Base-by-base conservation (phyloP, 64 coral and sea anemone species). In the Dendrophyllia cribrosa region DNA sequence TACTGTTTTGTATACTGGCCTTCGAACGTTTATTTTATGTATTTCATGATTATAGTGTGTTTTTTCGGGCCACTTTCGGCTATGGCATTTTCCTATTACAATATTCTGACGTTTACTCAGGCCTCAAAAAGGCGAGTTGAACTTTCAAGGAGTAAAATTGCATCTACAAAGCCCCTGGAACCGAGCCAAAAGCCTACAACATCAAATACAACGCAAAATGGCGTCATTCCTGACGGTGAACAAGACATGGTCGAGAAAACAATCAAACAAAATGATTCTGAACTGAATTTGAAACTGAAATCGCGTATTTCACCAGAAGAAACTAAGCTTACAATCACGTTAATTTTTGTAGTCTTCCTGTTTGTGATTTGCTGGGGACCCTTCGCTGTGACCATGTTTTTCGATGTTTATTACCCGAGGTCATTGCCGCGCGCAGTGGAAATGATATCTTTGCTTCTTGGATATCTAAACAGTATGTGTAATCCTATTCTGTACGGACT, bases 1-100 rank as follows among this genome's bases (percentile, higher is more conserved):
- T 97, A 87, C n/a, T 97, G 95, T 68, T 97, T 97, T 12, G 95
- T 94, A 2, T 65, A 43, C 19, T 97, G 95, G 95, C 82, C 81
- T 12, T 91, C 91, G 4, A 56, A 90, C 71, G 76, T 91, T 4
- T 87, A 79, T 43, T 97, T 87, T 26, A 91, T 94, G 92, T 93
- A 94, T 43, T 94, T 97, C 56, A 97, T 94, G 91, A 76, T 97
- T 3, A 78, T 20, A 4, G 65, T 94, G 7, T 97, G 95, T 62
- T 94, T 97, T 68, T 90, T 87, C 34, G 91, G 91, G 25, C 95
- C 95, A 0, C 61, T 91, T 9, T 46, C 58, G 1, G 51, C 68
- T 10, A 97, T 97, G 92, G 26, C 51, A 1, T 60, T 91, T 23
- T 97, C 79, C 0, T 97, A 97, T 63, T 64, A 75, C 46, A 91